Conservation (phyloP, 2,888 invertebrate genomes). For the Tipula lateralis region DNA sequence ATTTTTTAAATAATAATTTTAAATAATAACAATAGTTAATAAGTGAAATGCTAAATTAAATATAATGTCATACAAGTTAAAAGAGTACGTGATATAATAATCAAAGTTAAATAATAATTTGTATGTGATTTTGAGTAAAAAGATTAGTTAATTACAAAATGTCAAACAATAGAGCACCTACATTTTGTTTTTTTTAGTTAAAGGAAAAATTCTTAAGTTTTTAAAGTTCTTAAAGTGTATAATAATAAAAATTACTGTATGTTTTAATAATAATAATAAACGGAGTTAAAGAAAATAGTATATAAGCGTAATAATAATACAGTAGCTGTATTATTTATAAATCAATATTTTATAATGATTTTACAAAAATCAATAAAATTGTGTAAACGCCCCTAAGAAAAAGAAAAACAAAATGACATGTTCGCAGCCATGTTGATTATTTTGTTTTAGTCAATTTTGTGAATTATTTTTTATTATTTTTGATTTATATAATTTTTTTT, state of each 20-base stretch:
- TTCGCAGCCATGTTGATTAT: conserved; percentile 28
- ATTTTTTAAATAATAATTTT: background rate
- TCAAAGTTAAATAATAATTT: background rate
- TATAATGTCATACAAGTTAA: background rate
- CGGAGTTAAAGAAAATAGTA: background rate
- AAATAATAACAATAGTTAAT: background rate
- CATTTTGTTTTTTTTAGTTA: background rate
- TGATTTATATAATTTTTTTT: background rate
- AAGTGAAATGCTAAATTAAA: background rate
- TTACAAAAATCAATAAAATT: conserved; percentile 26
- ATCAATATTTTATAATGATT: background rate
- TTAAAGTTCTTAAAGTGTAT: background rate
- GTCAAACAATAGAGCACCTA: conserved; percentile 19
- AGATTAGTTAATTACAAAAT: background rate
- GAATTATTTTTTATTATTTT: background rate
- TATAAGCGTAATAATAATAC: background rate
- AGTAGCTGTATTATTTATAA: background rate
- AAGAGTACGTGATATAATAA: background rate
- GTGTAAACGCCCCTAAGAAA: conserved; percentile 29
- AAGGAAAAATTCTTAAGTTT: background rate
- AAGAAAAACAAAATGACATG: conserved; percentile 28
- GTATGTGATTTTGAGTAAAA: background rate
- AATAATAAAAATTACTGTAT: background rate
- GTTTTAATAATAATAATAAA: background rate
- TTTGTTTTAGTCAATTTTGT: conserved; percentile 13